These are phyloP conservation scores for Pseudonaja textilis DNA, from an alignment of 2,113 vertebrate species.

Conservation along the genomic window DNA sequence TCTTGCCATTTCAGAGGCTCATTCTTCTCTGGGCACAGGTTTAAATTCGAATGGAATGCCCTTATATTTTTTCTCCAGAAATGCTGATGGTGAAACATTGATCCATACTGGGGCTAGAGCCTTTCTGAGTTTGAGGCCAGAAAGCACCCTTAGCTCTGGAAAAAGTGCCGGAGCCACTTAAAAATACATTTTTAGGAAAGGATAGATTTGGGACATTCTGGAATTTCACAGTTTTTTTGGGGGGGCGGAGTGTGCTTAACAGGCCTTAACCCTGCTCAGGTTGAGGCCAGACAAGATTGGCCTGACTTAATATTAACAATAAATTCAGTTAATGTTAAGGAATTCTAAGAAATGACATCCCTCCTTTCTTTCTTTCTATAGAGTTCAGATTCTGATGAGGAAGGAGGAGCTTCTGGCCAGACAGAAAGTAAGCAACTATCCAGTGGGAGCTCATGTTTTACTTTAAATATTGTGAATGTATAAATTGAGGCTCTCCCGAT, in stretches of 20 bases:
- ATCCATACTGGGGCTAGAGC: not conserved
- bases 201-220: not conserved
- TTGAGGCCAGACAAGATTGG: not conserved
- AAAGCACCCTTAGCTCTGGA: not conserved
- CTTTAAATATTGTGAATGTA: not conserved
- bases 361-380: conserved; percentile 5
- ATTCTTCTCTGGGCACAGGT: not conserved
- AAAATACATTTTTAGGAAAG: not conserved
- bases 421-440: conserved; percentile 73
- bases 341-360: not conserved
- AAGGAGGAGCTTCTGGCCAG: conserved; percentile 69
- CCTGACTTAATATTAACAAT: not conserved
- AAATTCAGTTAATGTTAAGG: not conserved
- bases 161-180: not conserved
- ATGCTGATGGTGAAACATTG: not conserved
- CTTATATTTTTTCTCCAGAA: not conserved
- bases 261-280: not conserved
- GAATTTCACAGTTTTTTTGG: not conserved
- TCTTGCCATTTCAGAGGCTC: not conserved
- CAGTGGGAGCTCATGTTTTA: not conserved
- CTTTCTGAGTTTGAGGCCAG: not conserved
- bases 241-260: not conserved
- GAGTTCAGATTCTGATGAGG: conserved; percentile 74
- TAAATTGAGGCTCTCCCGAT: not conserved
- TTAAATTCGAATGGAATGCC: not conserved